Percentiles rank a stretch among this genome's conserved stretches.
Conservation (phyloP, 1,140 invertebrate genomes). For the Drosophila kurseongensis region DNA sequence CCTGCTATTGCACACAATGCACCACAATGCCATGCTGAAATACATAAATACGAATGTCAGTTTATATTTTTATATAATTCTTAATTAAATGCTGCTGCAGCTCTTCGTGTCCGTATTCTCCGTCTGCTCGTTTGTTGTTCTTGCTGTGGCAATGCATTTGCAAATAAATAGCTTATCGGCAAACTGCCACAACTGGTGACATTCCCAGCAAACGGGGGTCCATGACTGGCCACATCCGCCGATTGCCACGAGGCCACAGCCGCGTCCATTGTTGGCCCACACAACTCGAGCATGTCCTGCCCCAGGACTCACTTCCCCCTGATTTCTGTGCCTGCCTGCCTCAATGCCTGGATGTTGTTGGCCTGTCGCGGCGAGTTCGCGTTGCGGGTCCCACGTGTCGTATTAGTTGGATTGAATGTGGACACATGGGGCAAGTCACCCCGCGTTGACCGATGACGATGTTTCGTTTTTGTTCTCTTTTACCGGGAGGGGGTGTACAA, state of each 20-base stretch:
- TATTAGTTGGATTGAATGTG: slow-evolving; percentile 70
- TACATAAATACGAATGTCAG: slow-evolving; percentile 22
- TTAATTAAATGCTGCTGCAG: slow-evolving; percentile 43
- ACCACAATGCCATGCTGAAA: slow-evolving; percentile 21
- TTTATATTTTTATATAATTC: slow-evolving; percentile 46
- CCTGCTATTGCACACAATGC: slow-evolving; percentile 12
- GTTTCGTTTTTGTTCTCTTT: slow-evolving; percentile 13
- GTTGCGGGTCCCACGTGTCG: slow-evolving; percentile 63
- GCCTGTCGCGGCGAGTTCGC: slow-evolving; percentile 37
- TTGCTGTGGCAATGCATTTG: slow-evolving; percentile 31
- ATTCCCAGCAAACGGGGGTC: slow-evolving; percentile 25
- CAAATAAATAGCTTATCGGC: slow-evolving; percentile 52
- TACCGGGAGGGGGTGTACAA: slow-evolving; percentile 5
- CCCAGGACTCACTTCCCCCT: slow-evolving; percentile 10
- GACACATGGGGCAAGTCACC: slow-evolving; percentile 28
- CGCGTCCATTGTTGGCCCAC: slow-evolving; percentile 45
- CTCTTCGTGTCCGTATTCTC: background rate
- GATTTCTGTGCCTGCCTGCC: background rate
- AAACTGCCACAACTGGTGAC: slow-evolving; percentile 49
- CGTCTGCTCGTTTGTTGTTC: slow-evolving; percentile 3
- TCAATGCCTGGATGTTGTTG: background rate
- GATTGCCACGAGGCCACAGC: slow-evolving; percentile 28
- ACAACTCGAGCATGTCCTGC: slow-evolving; percentile 75
- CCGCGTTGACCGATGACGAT: slow-evolving; percentile 33
- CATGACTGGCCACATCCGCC: slow-evolving; percentile 50